A percentile compares a stretch with the other conserved stretches of the same genome.
These are phyloP conservation scores for Cephalopholis sonnerati DNA, from an alignment of 2,113 vertebrate genomes.

Conservation along the genomic window DNA sequence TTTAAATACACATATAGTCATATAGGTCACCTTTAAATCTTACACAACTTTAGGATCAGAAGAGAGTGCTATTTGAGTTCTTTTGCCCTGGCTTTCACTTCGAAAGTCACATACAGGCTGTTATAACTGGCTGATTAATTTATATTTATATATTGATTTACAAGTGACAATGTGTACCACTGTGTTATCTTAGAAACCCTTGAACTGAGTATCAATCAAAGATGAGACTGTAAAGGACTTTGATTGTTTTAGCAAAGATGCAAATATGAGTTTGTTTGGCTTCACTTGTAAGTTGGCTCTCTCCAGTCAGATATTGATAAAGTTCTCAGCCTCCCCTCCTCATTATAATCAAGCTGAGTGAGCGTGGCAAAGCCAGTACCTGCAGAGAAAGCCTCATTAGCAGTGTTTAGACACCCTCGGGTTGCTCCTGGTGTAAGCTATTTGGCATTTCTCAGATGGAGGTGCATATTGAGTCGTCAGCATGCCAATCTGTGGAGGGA, in stretches of 20 bases:
- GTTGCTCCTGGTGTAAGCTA: constrained; percentile 5
- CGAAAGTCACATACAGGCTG: too few species aligned
- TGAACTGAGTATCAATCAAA: background rate
- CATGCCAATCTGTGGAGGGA: background rate
- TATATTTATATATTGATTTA: too few species aligned
- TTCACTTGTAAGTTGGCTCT: background rate
- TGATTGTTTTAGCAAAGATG: background rate
- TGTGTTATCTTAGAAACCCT: background rate
- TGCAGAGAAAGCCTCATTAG: constrained; percentile 16
- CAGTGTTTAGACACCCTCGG: constrained; percentile 15
- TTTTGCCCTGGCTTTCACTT: too few species aligned
- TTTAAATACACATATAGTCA: too few species aligned
- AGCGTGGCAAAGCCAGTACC: background rate
- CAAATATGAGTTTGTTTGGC: background rate
- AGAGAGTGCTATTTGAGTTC: too few species aligned
- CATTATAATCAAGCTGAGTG: constrained; percentile 1
- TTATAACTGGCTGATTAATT: too few species aligned
- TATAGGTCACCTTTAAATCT: too few species aligned
- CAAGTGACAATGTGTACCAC: background rate
- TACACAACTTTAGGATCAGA: too few species aligned
- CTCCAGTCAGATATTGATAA: background rate
- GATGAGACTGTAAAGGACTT: background rate
- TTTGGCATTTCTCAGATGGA: constrained; percentile 3
- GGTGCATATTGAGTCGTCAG: background rate
- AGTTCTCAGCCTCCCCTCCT: background rate